Evolutionary conservation across 2,797 vertebrate species (phyloP).

Genomic region (Aplochiton taeniatus): DNA sequence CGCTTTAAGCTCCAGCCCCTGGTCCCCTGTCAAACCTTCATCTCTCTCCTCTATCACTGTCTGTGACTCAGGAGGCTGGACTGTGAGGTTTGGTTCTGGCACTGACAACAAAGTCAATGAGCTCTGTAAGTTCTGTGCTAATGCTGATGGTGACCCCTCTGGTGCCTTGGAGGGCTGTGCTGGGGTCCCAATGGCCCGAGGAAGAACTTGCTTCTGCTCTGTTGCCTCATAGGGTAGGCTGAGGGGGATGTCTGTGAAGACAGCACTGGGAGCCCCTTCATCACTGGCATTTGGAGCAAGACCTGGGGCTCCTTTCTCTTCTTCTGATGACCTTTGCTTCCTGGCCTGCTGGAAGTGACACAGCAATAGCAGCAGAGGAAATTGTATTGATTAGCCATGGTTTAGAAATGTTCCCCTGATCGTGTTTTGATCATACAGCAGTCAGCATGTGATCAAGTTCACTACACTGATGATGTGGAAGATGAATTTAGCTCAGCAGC

Average conservation of each 20-base stretch:
- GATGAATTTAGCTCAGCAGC: no score
- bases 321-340: slow-evolving; percentile 64
- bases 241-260: slow-evolving; percentile 75
- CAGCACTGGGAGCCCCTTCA: slow-evolving; percentile 45
- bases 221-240: slow-evolving; percentile 56
- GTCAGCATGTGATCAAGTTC: no score
- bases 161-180: slow-evolving; percentile 15
- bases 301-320: slow-evolving; percentile 46
- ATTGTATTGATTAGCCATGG: no score
- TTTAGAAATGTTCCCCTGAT: no score
- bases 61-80: slow-evolving; percentile 27
- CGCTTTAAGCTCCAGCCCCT: slow-evolving; percentile 32
- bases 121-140: slow-evolving; percentile 37
- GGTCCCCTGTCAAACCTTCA: slow-evolving; percentile 14
- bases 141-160: background rate
- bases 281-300: slow-evolving; percentile 37
- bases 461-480: no score
- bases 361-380: no score
- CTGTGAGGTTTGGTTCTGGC: slow-evolving; percentile 10
- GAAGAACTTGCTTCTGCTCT: slow-evolving; percentile 30
- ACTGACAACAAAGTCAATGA: slow-evolving; percentile 23
- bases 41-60: slow-evolving; percentile 27
- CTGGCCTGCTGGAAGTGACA: slow-evolving; percentile 51
- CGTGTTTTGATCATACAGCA: no score
- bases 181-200: no score